Percentiles rank a stretch among this genome's conserved stretches.
Evolutionary conservation across 2,113 vertebrate species (phyloP).

Genomic region (Geococcyx californianus): DNA sequence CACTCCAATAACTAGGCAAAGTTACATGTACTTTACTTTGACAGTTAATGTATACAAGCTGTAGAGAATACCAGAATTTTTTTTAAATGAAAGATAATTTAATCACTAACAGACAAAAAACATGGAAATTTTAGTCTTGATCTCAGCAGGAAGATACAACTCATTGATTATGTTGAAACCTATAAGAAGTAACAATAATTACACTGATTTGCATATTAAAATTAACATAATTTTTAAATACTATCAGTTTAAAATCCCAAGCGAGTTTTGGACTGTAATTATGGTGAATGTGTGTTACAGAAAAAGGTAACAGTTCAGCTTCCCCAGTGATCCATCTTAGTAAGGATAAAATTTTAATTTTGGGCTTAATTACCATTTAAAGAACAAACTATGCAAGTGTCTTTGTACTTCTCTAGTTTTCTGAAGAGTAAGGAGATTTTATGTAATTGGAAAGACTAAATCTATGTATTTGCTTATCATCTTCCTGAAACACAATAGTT

Average conservation of each 20-base stretch:
- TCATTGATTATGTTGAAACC: conserved; percentile 44
- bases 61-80: neutral
- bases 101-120: neutral
- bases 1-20: neutral
- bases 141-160: conserved; percentile 2
- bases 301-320: conserved; percentile 41
- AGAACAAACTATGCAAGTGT: neutral
- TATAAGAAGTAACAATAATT: conserved; percentile 58
- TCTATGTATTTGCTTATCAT: neutral
- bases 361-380: conserved; percentile 32
- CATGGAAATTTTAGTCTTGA: conserved; percentile 27
- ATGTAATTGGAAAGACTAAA: neutral
- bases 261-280: conserved; percentile 36
- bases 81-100: neutral
- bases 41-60: neutral
- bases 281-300: conserved; percentile 28
- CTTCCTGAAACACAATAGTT: neutral
- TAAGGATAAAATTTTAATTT: conserved; percentile 39
- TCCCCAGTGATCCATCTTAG: conserved; percentile 14
- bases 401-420: neutral
- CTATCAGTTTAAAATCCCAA: conserved; percentile 48
- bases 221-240: conserved; percentile 66
- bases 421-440: neutral
- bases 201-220: conserved; percentile 12
- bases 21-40: neutral